A percentile compares a stretch with the other conserved stretches of the same genome.
These are phyloP conservation scores for Muscina levida DNA, from an alignment of 2,888 invertebrate genomes.

Conservation along the genomic window DNA sequence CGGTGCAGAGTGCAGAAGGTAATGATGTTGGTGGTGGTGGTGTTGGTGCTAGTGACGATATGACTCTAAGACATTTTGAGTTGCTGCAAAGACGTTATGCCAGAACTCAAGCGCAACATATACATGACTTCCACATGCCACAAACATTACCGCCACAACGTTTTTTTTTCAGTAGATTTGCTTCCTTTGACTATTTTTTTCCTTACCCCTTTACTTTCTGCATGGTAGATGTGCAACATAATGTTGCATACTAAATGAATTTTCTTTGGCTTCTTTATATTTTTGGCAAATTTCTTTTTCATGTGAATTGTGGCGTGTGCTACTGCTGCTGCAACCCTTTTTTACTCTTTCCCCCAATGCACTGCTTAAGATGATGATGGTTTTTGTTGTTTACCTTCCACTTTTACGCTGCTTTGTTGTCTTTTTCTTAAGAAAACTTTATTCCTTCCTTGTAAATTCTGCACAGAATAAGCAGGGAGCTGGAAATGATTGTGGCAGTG, in stretches of 20 bases:
- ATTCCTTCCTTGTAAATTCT: background rate
- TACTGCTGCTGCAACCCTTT: too few species aligned
- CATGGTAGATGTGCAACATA: slow-evolving; percentile 30
- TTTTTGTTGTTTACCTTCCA: background rate
- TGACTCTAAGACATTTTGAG: slow-evolving; percentile 4
- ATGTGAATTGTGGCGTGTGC: background rate
- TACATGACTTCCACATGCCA: background rate
- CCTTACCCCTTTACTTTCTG: background rate
- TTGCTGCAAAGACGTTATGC: background rate
- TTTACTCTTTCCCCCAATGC: background rate
- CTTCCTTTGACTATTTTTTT: background rate
- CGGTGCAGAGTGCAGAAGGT: background rate
- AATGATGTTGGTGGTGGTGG: too few species aligned
- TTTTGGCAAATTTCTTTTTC: slow-evolving; percentile 25
- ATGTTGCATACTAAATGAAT: slow-evolving; percentile 37
- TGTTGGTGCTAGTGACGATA: background rate
- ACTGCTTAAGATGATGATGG: background rate
- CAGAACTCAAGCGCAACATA: too few species aligned
- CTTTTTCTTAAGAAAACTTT: background rate
- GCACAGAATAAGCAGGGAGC: background rate
- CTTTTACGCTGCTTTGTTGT: slow-evolving; percentile 1
- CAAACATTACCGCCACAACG: slow-evolving; percentile 24
- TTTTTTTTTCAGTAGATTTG: background rate
- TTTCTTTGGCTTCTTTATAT: background rate
- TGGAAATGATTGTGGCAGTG: background rate